phyloP scores from a whole-genome alignment of 1,140 invertebrate genomes.

The Drosophila teissieri region DNA sequence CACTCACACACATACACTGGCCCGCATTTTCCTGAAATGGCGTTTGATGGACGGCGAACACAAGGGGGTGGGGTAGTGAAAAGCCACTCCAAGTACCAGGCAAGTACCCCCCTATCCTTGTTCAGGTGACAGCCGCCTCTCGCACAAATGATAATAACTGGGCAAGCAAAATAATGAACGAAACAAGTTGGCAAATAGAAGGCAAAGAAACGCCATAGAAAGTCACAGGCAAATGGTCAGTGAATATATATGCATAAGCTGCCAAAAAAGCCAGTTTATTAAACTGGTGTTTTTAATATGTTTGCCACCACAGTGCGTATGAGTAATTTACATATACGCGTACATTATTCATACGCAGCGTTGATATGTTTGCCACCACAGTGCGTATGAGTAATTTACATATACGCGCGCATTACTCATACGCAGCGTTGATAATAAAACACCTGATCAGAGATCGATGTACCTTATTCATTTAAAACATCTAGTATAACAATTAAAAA shows the following conservation, averaged over 20 bases:
- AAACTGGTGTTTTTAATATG: not conserved
- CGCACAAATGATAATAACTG: slow-evolving; percentile 33
- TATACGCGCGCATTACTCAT: not conserved
- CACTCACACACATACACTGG: not conserved
- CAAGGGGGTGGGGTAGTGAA: not conserved
- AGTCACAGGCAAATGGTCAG: not conserved
- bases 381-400: slow-evolving; percentile 1
- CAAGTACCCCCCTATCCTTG: slow-evolving; percentile 21
- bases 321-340: not conserved
- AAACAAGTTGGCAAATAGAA: slow-evolving; percentile 18
- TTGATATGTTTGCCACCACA: not conserved
- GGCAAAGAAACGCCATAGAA: not conserved
- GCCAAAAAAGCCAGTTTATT: not conserved
- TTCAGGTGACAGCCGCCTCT: slow-evolving; percentile 30
- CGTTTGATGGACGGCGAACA: slow-evolving; percentile 55
- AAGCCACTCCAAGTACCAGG: not conserved
- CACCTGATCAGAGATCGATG: too few species aligned
- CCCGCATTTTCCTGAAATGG: slow-evolving; percentile 22
- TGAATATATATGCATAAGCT: not conserved
- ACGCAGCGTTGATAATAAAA: not conserved
- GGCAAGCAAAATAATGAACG: slow-evolving; percentile 18
- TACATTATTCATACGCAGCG: not conserved
- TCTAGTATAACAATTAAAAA: too few species aligned
- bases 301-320: not conserved
- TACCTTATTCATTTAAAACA: too few species aligned